phyloP scores from a whole-genome alignment of 2,797 vertebrate genomes.

The Decapterus maruadsi region DNA sequence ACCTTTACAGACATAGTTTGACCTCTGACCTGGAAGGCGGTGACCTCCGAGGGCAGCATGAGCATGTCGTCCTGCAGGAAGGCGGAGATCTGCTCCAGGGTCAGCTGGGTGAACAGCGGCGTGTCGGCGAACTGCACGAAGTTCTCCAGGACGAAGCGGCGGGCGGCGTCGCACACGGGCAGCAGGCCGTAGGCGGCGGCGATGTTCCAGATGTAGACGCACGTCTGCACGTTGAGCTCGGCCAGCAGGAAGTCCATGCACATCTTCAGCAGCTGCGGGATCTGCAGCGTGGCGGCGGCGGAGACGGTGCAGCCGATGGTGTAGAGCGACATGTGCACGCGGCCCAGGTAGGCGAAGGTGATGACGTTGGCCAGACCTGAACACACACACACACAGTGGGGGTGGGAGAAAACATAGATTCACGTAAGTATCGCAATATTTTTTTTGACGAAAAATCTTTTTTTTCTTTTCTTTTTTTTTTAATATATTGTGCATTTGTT shows the following conservation, averaged over 20 bases:
- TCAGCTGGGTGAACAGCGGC: slow-evolving; percentile 88
- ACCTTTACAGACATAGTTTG: slow-evolving; percentile 21
- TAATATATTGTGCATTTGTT: no score
- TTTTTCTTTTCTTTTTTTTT: no score
- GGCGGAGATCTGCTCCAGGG: slow-evolving; percentile 87
- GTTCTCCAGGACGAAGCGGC: slow-evolving; percentile 87
- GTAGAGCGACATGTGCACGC: slow-evolving; percentile 90
- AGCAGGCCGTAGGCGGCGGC: slow-evolving; percentile 85
- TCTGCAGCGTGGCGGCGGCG: slow-evolving; percentile 85
- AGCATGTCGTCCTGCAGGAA: slow-evolving; percentile 89
- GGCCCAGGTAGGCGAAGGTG: slow-evolving; percentile 89
- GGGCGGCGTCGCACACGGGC: slow-evolving; percentile 81
- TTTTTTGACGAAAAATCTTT: no score
- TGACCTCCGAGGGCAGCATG: slow-evolving; percentile 85
- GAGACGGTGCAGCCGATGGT: slow-evolving; percentile 90
- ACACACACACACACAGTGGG: neutral
- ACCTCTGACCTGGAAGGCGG: slow-evolving; percentile 87
- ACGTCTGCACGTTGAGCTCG: slow-evolving; percentile 89
- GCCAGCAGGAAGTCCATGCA: slow-evolving; percentile 89
- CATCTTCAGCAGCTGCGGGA: slow-evolving; percentile 87
- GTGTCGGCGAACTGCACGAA: slow-evolving; percentile 88
- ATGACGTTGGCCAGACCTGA: slow-evolving; percentile 88
- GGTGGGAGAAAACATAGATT: no score
- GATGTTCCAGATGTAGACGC: slow-evolving; percentile 91
- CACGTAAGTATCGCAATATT: no score